Evolutionary conservation across 2,797 vertebrate genomes (phyloP), one percentile per base, ranked within the genome.

Genomic region (Botia almorhae): DNA sequence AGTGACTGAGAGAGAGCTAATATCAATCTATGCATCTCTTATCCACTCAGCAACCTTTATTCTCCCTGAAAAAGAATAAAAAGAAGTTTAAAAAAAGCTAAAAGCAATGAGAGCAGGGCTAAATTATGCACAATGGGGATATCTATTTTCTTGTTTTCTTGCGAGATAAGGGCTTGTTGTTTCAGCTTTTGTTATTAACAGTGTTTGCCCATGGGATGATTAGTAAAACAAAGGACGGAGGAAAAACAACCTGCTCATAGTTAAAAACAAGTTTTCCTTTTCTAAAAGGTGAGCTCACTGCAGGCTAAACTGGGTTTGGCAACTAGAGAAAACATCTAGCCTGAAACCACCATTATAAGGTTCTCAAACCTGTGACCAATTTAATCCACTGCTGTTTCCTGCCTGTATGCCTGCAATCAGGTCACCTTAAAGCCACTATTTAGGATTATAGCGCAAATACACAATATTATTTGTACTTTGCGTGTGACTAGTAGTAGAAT

Each of bases 41-140:
- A 71, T 61, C 36, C 74, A 76, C 69, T 76, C 74, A 16, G 4
- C 60, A 39, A 53, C 79, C 67, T 77, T 80, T 72, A 69, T 74
- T 74, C 51, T 10, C 23, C 68, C n/a, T 67, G 76, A 73, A 65
- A 71, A 63, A 58, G 23, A n/a, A 50, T 79, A 51, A 13, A 56
- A 50, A 2, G 51, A 70, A 65, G 43, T 33, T 33, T 56, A 17
- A 56, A 82, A 53, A 16, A 53, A 76, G 73, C 63, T 83, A 86
- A 90, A 82, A 86, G 83, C 88, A 92, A 92, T 87, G 83, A 87
- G 90, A 90, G 85, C 89, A 89, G 84, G 39, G 68, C 78, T 91
- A 93, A 93, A 93, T 93, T 91, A 92, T 93, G 90, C 91, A 91
- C 92, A 91, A 87, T 87, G 87, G 91, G 91, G 89, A 91, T 93